phyloP scores from a whole-genome alignment of 2,797 vertebrate genomes.

The Scyliorhinus canicula region DNA sequence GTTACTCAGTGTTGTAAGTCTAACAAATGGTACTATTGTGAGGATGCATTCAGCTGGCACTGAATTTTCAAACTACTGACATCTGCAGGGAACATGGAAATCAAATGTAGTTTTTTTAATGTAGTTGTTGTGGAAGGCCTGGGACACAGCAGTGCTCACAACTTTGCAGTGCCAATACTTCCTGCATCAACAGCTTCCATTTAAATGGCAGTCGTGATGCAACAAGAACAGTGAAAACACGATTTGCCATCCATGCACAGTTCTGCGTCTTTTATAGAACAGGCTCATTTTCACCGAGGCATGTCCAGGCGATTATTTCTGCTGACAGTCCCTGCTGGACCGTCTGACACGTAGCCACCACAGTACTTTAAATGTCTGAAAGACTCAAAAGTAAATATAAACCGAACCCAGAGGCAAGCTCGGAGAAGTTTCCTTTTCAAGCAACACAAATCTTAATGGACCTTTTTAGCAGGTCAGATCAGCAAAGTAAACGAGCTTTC shows the following conservation, averaged over 20 bases:
- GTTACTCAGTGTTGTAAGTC: not conserved
- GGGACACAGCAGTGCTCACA: not conserved
- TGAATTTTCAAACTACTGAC: not conserved
- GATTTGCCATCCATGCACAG: not conserved
- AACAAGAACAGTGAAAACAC: not conserved
- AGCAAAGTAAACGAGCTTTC: not conserved
- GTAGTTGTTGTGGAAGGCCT: not conserved
- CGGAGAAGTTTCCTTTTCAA: not conserved
- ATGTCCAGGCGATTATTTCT: not conserved
- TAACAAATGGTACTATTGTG: not conserved
- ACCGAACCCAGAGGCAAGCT: not conserved
- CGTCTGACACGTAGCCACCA: conserved; percentile 4
- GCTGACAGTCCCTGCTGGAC: not conserved
- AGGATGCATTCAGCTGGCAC: not conserved
- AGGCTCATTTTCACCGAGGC: not conserved
- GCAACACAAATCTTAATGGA: not conserved
- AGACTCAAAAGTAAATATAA: not conserved
- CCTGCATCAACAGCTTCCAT: not conserved
- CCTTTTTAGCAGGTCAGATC: not conserved
- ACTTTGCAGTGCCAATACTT: conserved; percentile 14
- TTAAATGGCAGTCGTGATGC: not conserved
- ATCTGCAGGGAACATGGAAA: not conserved
- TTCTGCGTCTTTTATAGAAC: no score
- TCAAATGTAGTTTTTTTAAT: not conserved
- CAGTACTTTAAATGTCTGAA: not conserved